These are phyloP conservation scores for Drosophila pseudoananassae DNA, from an alignment of 1,140 invertebrate species.

Conservation along the genomic window DNA sequence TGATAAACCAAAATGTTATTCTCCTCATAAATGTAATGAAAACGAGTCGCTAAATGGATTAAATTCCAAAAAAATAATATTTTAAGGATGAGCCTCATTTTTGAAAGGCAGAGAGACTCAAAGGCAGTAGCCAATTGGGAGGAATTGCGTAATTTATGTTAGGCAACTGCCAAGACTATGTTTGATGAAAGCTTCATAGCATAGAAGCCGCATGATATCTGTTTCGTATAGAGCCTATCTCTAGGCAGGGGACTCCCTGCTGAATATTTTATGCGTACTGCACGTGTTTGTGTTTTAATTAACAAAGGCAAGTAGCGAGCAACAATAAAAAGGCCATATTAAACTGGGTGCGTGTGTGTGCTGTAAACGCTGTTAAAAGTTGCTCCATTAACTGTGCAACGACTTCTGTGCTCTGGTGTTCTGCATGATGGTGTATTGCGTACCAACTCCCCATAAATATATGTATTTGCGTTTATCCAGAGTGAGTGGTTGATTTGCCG, in stretches of 20 bases:
- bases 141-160: too few species aligned
- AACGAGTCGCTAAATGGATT: slow-evolving; percentile 74
- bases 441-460: background rate
- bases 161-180: too few species aligned
- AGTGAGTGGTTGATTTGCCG: slow-evolving; percentile 37
- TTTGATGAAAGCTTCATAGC: too few species aligned
- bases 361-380: slow-evolving; percentile 56
- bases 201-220: slow-evolving; percentile 9
- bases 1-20: slow-evolving; percentile 52
- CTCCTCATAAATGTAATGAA: slow-evolving; percentile 76
- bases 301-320: slow-evolving; percentile 64
- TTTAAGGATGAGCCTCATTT: background rate
- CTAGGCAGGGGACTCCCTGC: slow-evolving; percentile 38
- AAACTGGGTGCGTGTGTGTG: slow-evolving; percentile 51
- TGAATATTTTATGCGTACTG: slow-evolving; percentile 72
- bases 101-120: slow-evolving; percentile 8
- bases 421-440: background rate
- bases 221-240: background rate
- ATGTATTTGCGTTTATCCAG: background rate
- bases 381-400: slow-evolving; percentile 55
- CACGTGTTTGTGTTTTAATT: slow-evolving; percentile 83
- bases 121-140: too few species aligned
- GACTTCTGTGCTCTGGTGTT: slow-evolving; percentile 23
- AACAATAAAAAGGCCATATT: slow-evolving; percentile 77
- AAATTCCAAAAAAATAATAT: slow-evolving; percentile 35